These are phyloP conservation scores for Parapristionchus giblindavisi DNA, from an alignment of 2,888 invertebrate species.

Conservation along the genomic window DNA sequence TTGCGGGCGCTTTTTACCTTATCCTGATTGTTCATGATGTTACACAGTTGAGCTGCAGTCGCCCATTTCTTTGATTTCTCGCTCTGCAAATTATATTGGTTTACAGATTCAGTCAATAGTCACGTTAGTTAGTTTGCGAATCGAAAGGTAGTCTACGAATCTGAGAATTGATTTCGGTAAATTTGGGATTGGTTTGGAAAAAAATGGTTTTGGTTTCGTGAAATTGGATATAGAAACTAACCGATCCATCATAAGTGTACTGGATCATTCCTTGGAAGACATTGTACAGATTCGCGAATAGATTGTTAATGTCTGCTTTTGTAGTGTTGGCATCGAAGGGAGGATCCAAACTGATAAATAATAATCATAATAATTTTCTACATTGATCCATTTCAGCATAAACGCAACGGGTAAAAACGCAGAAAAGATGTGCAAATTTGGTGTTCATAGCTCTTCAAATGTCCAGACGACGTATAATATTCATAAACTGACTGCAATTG, in stretches of 20 bases:
- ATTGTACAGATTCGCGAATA: conserved; percentile 58
- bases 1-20: conserved; percentile 4
- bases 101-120: background rate
- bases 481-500: conserved; percentile 1
- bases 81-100: conserved; percentile 45
- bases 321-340: conserved; percentile 49
- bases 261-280: conserved; percentile 65
- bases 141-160: no score
- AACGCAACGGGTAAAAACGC: background rate
- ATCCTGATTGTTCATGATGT: conserved; percentile 48
- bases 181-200: no score
- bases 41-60: conserved; percentile 51
- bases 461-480: background rate
- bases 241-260: conserved; percentile 64
- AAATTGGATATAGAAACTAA: no score
- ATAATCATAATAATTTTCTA: background rate
- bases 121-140: background rate
- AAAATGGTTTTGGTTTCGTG: no score
- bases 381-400: no score
- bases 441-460: background rate
- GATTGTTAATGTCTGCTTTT: conserved; percentile 58
- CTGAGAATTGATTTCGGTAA: no score
- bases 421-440: background rate
- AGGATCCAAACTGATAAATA: conserved; percentile 55
- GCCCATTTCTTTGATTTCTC: conserved; percentile 46